phyloP scores from a whole-genome alignment of 2,113 vertebrate genomes.

The Oenanthe melanoleuca region DNA sequence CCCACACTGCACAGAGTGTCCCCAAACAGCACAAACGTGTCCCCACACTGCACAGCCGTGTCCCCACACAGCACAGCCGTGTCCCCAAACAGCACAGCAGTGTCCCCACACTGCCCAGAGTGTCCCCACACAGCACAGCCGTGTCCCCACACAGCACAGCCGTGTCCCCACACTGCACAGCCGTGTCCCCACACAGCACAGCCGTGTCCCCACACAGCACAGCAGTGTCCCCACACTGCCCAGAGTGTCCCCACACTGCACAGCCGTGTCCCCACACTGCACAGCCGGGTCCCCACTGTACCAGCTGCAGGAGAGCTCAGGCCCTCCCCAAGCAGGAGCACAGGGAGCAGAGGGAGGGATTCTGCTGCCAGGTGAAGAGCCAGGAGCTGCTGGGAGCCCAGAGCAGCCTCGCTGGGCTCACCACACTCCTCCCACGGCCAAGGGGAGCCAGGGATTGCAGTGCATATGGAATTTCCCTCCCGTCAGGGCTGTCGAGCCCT shows the following conservation, averaged over 20 bases:
- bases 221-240: not conserved
- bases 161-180: no score
- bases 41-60: not conserved
- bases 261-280: not conserved
- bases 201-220: not conserved
- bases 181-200: accelerated
- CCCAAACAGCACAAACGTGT: no score
- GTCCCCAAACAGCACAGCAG: not conserved
- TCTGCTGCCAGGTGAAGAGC: accelerated
- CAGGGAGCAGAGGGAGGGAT: not conserved
- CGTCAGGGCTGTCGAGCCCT: accelerated
- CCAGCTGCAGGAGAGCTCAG: no score
- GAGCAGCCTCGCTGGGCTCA: accelerated
- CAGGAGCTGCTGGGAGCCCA: not conserved
- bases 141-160: no score
- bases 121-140: not conserved
- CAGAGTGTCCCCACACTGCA: no score
- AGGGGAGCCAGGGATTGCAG: accelerated
- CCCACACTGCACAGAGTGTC: not conserved
- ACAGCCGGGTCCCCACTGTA: no score
- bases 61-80: not conserved
- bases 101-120: accelerated
- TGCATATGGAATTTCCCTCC: not conserved
- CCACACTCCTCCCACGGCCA: accelerated
- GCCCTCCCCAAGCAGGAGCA: no score